Conservation (phyloP, 2,113 vertebrate species). For the Osmerus mordax region DNA sequence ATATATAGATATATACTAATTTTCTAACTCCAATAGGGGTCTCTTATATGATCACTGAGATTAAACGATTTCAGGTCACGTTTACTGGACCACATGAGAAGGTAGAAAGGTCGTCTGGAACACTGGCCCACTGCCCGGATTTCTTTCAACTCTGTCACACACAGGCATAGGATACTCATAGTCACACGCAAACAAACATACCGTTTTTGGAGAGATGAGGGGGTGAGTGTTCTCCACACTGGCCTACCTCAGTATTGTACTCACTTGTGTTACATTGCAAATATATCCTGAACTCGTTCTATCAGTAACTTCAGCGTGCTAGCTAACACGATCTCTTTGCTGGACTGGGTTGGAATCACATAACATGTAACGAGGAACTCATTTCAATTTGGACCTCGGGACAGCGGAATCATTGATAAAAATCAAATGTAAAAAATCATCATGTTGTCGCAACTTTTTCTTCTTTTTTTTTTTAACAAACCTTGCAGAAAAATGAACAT, state of each 20-base stretch:
- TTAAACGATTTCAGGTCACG: constrained; percentile 32
- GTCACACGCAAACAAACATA: constrained; percentile 8
- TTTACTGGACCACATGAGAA: neutral
- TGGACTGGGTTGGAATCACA: constrained; percentile 27
- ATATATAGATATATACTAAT: constrained; percentile 34
- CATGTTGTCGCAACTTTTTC: neutral
- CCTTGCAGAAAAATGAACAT: constrained; percentile 22
- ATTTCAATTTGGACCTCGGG: constrained; percentile 13
- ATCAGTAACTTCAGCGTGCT: neutral
- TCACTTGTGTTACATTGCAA: constrained; percentile 12
- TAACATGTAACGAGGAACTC: neutral
- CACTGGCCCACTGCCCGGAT: constrained; percentile 20
- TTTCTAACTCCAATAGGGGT: constrained; percentile 39
- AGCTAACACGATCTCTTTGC: constrained; percentile 20
- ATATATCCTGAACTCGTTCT: constrained; percentile 7
- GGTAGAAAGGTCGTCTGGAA: constrained; percentile 18
- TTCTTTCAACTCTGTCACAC: constrained; percentile 32
- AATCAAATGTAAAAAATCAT: constrained; percentile 19
- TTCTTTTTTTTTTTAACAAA: constrained; percentile 21
- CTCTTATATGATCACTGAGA: constrained; percentile 58
- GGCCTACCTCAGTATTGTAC: constrained; percentile 17
- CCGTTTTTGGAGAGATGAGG: constrained; percentile 38
- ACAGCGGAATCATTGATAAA: neutral
- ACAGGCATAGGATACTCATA: constrained; percentile 11
- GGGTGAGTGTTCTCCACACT: constrained; percentile 6